Percentiles rank a stretch among this genome's conserved stretches.
These are phyloP conservation scores for Phengaris alcon DNA, from an alignment of 2,888 invertebrate genomes.

Conservation along the genomic window DNA sequence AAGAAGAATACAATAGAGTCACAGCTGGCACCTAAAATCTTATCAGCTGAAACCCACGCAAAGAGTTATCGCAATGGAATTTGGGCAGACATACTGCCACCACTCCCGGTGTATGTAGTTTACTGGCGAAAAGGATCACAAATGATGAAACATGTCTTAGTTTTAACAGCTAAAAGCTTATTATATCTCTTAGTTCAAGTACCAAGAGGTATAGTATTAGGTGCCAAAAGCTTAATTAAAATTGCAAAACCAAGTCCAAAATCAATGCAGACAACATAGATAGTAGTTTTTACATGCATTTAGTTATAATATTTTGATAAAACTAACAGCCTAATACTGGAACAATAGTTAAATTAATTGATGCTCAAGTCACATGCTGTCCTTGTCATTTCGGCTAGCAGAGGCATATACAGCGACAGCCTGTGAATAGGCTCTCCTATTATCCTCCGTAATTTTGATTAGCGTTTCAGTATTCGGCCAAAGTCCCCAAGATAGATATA, in stretches of 20 bases:
- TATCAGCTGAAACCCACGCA: conserved; percentile 66
- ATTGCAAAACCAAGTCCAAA: conserved; percentile 57
- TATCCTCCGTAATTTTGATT: too few relatives aligned
- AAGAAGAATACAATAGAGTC: conserved; percentile 65
- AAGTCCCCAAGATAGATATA: conserved; percentile 23
- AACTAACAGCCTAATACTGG: background rate
- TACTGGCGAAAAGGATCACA: conserved; percentile 65
- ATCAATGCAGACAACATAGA: conserved; percentile 53
- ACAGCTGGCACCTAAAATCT: conserved; percentile 57
- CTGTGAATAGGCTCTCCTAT: too few relatives aligned
- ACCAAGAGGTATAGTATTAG: conserved; percentile 55
- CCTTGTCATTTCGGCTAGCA: too few relatives aligned
- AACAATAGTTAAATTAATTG: too few relatives aligned
- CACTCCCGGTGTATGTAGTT: conserved; percentile 58
- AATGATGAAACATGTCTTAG: conserved; percentile 45
- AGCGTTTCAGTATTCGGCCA: background rate
- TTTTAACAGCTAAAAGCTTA: conserved; percentile 51
- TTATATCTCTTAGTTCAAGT: conserved; percentile 49
- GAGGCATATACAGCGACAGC: too few relatives aligned
- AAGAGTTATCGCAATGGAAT: conserved; percentile 64
- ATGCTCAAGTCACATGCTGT: too few relatives aligned
- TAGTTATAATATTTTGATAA: conserved; percentile 4
- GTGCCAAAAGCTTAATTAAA: conserved; percentile 55
- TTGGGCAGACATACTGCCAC: conserved; percentile 70
- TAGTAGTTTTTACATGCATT: conserved; percentile 10